phyloP scores from a whole-genome alignment of 53 echinoderm and acorn worm species.

The Antedon mediterranea region DNA sequence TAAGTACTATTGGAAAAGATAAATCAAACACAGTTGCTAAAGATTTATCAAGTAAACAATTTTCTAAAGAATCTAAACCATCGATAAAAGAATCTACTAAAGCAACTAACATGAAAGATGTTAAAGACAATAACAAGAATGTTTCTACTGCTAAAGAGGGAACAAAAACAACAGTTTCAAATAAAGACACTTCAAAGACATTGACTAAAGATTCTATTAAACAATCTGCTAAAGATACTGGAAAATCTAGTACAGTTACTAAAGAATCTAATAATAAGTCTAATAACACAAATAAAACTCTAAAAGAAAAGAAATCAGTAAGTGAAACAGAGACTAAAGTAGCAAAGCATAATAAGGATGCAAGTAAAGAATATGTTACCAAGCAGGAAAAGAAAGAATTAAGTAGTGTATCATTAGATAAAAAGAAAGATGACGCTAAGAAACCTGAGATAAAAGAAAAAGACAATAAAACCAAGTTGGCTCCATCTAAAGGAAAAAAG shows the following conservation, averaged over 20 bases:
- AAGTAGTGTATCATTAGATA: slow-evolving; percentile 6
- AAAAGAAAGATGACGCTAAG: slow-evolving; percentile 19
- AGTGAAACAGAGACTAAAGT: neutral
- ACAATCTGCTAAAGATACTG: neutral
- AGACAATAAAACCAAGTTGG: slow-evolving; percentile 6
- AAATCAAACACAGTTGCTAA: slow-evolving; percentile 2
- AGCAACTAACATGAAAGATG: neutral
- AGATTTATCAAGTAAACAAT: neutral
- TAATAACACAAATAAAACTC: neutral
- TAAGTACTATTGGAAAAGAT: neutral
- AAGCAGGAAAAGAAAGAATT: slow-evolving; percentile 16
- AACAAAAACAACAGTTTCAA: slow-evolving; percentile 9
- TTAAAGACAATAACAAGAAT: neutral
- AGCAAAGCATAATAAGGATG: neutral
- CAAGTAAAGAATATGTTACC: slow-evolving; percentile 1
- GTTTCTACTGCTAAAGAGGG: neutral
- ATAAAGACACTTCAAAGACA: neutral
- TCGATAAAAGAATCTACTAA: neutral
- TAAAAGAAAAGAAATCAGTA: neutral
- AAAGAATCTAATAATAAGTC: slow-evolving; percentile 1
- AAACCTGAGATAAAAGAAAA: slow-evolving; percentile 20
- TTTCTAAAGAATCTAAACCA: neutral
- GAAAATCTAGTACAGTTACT: slow-evolving; percentile 3
- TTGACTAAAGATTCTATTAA: neutral
- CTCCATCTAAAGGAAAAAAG: slow-evolving; percentile 1